Base-by-base conservation (phyloP, 2,888 invertebrate genomes). In the Ligdia adustata region DNA sequence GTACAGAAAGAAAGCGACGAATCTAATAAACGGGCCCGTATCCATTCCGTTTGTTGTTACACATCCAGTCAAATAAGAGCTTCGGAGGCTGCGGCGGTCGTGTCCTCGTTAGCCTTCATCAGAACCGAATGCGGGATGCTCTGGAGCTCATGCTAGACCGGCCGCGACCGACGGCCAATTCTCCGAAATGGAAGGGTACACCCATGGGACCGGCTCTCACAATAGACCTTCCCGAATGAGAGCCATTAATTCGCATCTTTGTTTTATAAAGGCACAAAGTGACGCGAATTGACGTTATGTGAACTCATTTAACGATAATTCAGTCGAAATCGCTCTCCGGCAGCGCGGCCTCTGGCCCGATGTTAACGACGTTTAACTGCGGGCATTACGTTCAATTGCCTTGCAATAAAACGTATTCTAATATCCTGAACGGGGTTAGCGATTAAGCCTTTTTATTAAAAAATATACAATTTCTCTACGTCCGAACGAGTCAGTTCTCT, bases 191-290 rank as follows among this genome's bases (percentile, higher is more conserved):
- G 87, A 84, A 86, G 83, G 86, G 82, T 82, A 76, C 75, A 73
- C 88, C 80, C 85, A 60, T 57, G 86, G 85, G 88, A 82, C 75
- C 52, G 62, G 75, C 85, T 76, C 75, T 82, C 82, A 85, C 83
- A 86, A 86, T 85, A 80, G 87, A 80, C 85, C 83, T 79, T 80
- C 74, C 72, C 73, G 82, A 87, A 87, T 84, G 85, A 82, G 81
- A 72, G 71, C 83, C 85, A 88, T 88, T 88, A 89, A 88, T 86
- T 85, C 86, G 76, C 80, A 84, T 87, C 86, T 87, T 88, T 87
- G 87, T 87, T 87, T 87, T 84, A 84, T 83, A 85, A 82, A 85
- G 51, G 82, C 79, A 76, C 75, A 68, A 76, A 82, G 82, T 82
- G 85, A 86, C 82, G 79, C 69, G 77, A 79, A 82, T 82, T 77